A percentile compares a stretch with the other conserved stretches of the same genome.
Evolutionary conservation across 35 echinoderm and acorn worm genomes (phyloP).

Genomic region (Hemicentrotus pulcherrimus): DNA sequence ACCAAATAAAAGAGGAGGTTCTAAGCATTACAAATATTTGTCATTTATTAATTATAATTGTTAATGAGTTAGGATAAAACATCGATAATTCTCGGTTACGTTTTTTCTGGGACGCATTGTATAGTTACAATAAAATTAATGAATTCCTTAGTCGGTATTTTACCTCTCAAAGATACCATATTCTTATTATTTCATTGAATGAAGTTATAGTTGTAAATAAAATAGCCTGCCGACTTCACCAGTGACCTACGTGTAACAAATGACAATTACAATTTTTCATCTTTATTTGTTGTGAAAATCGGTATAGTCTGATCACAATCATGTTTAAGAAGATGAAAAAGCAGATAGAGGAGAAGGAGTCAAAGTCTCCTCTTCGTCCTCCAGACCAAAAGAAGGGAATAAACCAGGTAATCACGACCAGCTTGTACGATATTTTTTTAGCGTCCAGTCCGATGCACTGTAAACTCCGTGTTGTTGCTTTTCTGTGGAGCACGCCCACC

Average conservation of each 20-base stretch:
- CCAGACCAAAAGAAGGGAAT: constrained; percentile 43
- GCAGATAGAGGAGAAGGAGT: constrained; percentile 73
- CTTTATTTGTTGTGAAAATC: neutral
- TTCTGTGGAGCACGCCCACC: neutral
- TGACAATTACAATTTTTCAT: neutral
- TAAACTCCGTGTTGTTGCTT: neutral
- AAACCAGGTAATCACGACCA: constrained; percentile 38
- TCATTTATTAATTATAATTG: no score
- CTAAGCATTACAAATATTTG: no score
- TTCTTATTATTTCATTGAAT: no score
- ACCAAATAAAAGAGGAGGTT: no score
- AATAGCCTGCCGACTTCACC: neutral
- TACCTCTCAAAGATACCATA: neutral
- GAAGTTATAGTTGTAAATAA: neutral
- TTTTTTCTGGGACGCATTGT: no score
- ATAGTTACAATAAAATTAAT: no score
- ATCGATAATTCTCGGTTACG: no score
- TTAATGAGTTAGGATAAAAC: no score
- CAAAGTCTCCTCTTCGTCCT: constrained; percentile 78
- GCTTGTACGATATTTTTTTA: neutral
- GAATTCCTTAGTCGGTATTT: neutral
- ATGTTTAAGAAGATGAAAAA: constrained; percentile 91
- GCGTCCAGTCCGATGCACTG: neutral
- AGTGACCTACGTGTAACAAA: neutral
- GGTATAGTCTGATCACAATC: neutral